These are phyloP conservation scores for Thalassarche chlororhynchos DNA, from an alignment of 2,113 vertebrate species.

Conservation along the genomic window DNA sequence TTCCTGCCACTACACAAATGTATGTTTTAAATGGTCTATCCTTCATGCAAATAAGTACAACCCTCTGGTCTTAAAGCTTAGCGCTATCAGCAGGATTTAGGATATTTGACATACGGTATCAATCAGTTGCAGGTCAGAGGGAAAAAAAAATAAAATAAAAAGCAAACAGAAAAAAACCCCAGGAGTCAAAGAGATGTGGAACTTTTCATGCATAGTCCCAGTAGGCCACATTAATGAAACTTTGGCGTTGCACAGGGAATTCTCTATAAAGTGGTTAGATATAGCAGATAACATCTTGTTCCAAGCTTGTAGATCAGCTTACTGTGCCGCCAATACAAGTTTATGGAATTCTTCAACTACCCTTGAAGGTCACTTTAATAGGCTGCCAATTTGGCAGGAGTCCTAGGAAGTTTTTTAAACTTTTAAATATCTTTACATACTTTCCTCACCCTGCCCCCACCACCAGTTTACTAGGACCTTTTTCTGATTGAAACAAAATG, in stretches of 20 bases:
- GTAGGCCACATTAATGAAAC: slow-evolving; percentile 77
- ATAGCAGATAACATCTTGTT: slow-evolving; percentile 75
- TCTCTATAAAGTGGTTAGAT: slow-evolving; percentile 71
- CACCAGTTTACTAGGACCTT: slow-evolving; percentile 39
- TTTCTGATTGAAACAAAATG: slow-evolving; percentile 24
- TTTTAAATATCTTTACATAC: slow-evolving; percentile 56
- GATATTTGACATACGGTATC: slow-evolving; percentile 76
- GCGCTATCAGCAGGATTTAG: slow-evolving; percentile 69
- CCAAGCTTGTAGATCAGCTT: slow-evolving; percentile 71
- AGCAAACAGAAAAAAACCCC: background rate
- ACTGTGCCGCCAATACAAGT: slow-evolving; percentile 67
- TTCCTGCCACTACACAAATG: background rate
- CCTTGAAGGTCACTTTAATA: slow-evolving; percentile 75
- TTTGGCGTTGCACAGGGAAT: slow-evolving; percentile 64
- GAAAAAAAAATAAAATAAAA: slow-evolving; percentile 33
- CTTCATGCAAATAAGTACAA: slow-evolving; percentile 1
- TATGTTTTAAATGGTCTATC: slow-evolving; percentile 9
- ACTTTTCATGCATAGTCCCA: slow-evolving; percentile 73
- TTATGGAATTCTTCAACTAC: slow-evolving; percentile 72
- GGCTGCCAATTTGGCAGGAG: slow-evolving; percentile 75
- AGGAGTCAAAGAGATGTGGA: slow-evolving; percentile 64
- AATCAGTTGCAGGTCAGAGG: slow-evolving; percentile 69
- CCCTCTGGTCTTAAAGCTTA: slow-evolving; percentile 34
- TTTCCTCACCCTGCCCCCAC: slow-evolving; percentile 44
- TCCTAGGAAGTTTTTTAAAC: slow-evolving; percentile 69